These are phyloP conservation scores for Polyommatus icarus DNA, from an alignment of 2,888 invertebrate genomes.

Conservation along the genomic window DNA sequence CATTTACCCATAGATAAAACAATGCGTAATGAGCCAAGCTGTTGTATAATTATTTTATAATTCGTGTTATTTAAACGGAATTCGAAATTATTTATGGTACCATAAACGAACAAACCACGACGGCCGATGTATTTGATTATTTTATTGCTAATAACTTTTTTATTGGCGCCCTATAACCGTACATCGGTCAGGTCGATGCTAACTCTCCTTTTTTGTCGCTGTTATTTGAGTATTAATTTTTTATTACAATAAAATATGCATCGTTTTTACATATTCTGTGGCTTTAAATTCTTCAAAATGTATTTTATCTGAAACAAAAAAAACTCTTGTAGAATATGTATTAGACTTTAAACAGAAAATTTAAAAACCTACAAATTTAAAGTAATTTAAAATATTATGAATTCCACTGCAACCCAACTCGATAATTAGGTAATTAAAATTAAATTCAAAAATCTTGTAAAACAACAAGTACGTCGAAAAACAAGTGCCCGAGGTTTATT, in stretches of 20 bases:
- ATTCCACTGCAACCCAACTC: neutral
- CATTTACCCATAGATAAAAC: constrained; percentile 59
- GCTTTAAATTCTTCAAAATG: neutral
- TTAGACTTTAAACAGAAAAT: neutral
- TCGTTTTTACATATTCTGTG: neutral
- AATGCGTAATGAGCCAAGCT: constrained; percentile 56
- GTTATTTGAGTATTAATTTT: neutral
- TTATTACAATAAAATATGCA: neutral
- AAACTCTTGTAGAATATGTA: no score
- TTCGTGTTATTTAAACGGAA: constrained; percentile 51
- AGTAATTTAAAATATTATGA: neutral
- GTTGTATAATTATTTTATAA: constrained; percentile 52
- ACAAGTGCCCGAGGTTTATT: neutral
- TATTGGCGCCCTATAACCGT: constrained; percentile 18
- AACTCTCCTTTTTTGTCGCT: constrained; percentile 2
- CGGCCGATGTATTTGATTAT: constrained; percentile 36
- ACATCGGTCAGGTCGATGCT: neutral
- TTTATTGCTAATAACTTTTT: constrained; percentile 38
- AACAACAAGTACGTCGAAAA: neutral
- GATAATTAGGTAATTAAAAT: constrained; percentile 13
- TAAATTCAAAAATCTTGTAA: constrained; percentile 1
- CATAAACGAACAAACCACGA: constrained; percentile 41
- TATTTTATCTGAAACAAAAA: neutral
- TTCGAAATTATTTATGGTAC: constrained; percentile 49
- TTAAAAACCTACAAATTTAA: neutral